Conservation (phyloP, 2,113 vertebrate species). For the Saccopteryx leptura region DNA sequence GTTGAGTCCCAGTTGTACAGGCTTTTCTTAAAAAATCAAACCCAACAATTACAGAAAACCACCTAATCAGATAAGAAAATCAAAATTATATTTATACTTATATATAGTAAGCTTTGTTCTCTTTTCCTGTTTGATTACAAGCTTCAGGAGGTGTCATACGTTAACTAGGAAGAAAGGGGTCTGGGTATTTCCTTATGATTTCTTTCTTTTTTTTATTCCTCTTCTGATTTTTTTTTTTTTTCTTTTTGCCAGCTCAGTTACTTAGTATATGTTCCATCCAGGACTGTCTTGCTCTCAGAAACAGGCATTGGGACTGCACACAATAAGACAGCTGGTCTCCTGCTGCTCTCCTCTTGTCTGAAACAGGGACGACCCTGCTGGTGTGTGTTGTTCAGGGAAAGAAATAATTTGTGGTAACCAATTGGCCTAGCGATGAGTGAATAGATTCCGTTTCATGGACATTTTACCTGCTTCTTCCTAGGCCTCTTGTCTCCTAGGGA, state of each 20-base stretch:
- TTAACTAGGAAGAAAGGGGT: not conserved
- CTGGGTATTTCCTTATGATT: constrained; percentile 42
- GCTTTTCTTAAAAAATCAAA: constrained; percentile 57
- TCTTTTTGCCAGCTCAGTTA: constrained; percentile 10
- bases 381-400: constrained; percentile 61
- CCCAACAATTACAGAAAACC: not conserved
- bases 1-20: constrained; percentile 44
- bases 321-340: constrained; percentile 62
- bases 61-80: not conserved
- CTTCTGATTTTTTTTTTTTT: no score
- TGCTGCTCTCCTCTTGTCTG: constrained; percentile 50
- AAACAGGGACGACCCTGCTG: constrained; percentile 77
- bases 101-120: constrained; percentile 48
- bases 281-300: constrained; percentile 17
- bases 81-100: not conserved
- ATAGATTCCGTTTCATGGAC: constrained; percentile 47
- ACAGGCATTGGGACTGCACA: not conserved
- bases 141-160: not conserved
- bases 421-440: constrained; percentile 56
- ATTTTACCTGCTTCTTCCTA: constrained; percentile 10
- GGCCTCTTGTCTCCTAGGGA: not conserved
- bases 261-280: constrained; percentile 17
- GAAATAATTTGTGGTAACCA: constrained; percentile 66
- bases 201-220: not conserved
- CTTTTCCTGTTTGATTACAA: constrained; percentile 38